A percentile compares a stretch with the other conserved stretches of the same genome.
Conservation (phyloP, 1,140 invertebrate genomes). For the Plodia interpunctella region DNA sequence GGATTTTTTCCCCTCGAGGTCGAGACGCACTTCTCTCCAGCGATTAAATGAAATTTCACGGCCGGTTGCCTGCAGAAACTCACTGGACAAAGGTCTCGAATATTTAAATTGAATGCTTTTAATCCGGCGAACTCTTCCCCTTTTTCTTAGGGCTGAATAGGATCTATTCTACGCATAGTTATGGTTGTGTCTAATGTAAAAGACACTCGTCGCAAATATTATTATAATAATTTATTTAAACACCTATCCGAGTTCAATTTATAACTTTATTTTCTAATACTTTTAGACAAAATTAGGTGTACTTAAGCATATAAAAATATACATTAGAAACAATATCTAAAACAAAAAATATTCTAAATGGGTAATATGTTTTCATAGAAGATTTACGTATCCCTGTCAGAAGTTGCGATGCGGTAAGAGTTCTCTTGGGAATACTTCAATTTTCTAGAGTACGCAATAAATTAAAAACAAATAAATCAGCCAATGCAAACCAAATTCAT, state of each 20-base stretch:
- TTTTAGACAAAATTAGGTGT: too few species aligned
- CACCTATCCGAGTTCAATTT: too few species aligned
- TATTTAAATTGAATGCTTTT: constrained; percentile 71
- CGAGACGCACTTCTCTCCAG: constrained; percentile 68
- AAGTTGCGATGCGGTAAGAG: neutral
- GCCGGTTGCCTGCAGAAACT: constrained; percentile 55
- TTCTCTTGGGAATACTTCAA: neutral
- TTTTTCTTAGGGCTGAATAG: constrained; percentile 33
- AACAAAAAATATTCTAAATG: too few species aligned
- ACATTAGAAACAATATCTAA: too few species aligned
- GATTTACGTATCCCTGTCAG: neutral
- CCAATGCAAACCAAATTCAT: neutral
- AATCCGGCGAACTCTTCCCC: constrained; percentile 47
- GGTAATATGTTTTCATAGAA: too few species aligned
- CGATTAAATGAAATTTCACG: constrained; percentile 75
- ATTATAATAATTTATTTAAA: too few species aligned
- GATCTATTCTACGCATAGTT: neutral
- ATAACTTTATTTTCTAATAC: too few species aligned
- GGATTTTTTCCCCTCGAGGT: too few species aligned
- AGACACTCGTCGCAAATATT: too few species aligned
- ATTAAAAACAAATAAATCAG: neutral
- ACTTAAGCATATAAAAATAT: too few species aligned
- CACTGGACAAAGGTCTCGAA: constrained; percentile 64
- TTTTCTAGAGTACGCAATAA: constrained; percentile 9
- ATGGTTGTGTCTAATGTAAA: neutral